These are phyloP conservation scores for Hoplostethus atlanticus DNA, from an alignment of 2,797 vertebrate genomes.

Conservation along the genomic window DNA sequence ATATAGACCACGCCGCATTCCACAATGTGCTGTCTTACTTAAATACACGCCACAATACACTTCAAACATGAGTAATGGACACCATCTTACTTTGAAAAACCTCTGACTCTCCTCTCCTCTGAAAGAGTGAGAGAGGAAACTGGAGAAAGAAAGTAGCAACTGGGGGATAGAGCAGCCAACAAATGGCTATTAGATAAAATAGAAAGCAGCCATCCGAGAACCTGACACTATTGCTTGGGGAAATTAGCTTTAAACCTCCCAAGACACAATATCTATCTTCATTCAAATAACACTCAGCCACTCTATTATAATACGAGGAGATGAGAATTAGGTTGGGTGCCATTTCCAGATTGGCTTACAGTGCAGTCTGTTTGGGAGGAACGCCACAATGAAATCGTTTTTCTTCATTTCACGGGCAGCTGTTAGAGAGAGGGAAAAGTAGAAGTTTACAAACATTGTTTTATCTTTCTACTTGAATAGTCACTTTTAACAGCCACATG, in stretches of 20 bases:
- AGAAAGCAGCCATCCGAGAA: slow-evolving; percentile 59
- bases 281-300: slow-evolving; percentile 54
- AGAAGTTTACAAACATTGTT: slow-evolving; percentile 44
- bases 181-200: slow-evolving; percentile 62
- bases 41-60: slow-evolving; percentile 19
- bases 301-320: slow-evolving; percentile 54
- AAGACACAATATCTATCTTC: slow-evolving; percentile 68
- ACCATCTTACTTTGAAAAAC: background rate
- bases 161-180: slow-evolving; percentile 47
- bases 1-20: slow-evolving; percentile 13
- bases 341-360: slow-evolving; percentile 60
- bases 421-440: slow-evolving; percentile 40
- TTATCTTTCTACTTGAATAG: slow-evolving; percentile 40
- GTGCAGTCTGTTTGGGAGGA: slow-evolving; percentile 42
- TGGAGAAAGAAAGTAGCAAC: slow-evolving; percentile 55
- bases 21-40: slow-evolving; percentile 17
- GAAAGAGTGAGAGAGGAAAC: slow-evolving; percentile 30
- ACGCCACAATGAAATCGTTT: slow-evolving; percentile 58
- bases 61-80: slow-evolving; percentile 14
- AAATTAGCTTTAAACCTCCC: slow-evolving; percentile 66
- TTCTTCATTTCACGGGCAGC: slow-evolving; percentile 54
- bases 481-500: slow-evolving; percentile 30
- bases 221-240: slow-evolving; percentile 51
- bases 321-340: slow-evolving; percentile 58
- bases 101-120: background rate